Conservation (phyloP, 2,113 vertebrate genomes). For the Camelus bactrianus region DNA sequence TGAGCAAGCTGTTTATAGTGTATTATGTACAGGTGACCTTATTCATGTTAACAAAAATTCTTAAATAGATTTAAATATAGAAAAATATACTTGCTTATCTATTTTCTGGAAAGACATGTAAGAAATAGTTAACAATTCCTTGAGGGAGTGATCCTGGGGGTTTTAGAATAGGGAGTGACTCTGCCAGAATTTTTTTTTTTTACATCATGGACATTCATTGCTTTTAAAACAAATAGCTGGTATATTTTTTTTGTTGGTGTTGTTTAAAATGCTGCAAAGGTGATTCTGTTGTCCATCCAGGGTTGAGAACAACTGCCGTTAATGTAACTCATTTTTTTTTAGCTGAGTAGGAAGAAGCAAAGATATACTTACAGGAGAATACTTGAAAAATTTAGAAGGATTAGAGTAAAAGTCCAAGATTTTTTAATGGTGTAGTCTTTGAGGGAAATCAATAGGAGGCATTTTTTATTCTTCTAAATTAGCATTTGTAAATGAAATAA, state of each 20-base stretch:
- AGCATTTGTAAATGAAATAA: constrained; percentile 76
- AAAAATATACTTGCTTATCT: background rate
- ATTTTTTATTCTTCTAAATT: constrained; percentile 74
- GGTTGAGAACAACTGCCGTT: background rate
- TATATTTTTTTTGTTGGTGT: background rate
- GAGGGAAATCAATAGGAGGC: constrained; percentile 43
- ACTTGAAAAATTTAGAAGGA: background rate
- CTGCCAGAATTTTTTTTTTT: too few relatives aligned
- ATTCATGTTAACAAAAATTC: background rate
- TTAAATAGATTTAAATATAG: background rate
- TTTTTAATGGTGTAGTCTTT: constrained; percentile 61
- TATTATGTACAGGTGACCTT: background rate
- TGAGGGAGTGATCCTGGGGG: background rate
- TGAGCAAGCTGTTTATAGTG: background rate
- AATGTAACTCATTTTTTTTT: background rate
- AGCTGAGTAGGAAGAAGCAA: background rate
- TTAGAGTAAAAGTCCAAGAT: background rate
- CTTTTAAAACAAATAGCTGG: background rate
- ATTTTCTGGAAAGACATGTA: background rate
- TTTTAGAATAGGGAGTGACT: background rate
- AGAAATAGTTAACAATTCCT: background rate
- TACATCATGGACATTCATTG: background rate
- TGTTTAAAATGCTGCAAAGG: background rate
- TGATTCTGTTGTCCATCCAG: background rate
- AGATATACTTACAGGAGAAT: background rate